Conservation (phyloP, 2,797 vertebrate genomes). For the Rhinella marina region DNA sequence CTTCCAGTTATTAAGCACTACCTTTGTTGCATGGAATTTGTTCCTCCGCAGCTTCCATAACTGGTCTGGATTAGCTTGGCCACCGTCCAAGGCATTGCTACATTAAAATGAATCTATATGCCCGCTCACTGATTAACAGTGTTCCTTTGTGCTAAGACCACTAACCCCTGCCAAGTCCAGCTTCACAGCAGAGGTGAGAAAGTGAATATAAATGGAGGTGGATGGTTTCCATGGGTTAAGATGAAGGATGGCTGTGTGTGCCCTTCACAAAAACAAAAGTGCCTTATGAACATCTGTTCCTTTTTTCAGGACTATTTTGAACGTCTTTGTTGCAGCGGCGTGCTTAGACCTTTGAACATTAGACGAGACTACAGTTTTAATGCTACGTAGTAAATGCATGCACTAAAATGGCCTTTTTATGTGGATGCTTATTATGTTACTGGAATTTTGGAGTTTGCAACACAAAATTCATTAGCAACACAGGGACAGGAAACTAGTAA, state of each 20-base stretch:
- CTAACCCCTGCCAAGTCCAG: slow-evolving; percentile 73
- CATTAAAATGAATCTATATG: slow-evolving; percentile 62
- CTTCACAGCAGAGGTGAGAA: slow-evolving; percentile 64
- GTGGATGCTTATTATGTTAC: slow-evolving; percentile 39
- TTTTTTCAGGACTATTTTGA: slow-evolving; percentile 35
- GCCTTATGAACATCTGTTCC: slow-evolving; percentile 61
- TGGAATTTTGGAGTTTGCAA: not conserved
- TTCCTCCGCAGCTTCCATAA: slow-evolving; percentile 56
- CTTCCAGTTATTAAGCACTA: slow-evolving; percentile 29
- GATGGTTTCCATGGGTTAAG: slow-evolving; percentile 44
- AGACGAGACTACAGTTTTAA: slow-evolving; percentile 26
- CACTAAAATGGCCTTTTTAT: slow-evolving; percentile 32
- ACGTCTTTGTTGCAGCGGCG: slow-evolving; percentile 50
- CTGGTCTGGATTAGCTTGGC: slow-evolving; percentile 73
- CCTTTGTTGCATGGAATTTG: slow-evolving; percentile 28
- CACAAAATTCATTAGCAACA: slow-evolving; percentile 36
- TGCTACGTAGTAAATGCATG: slow-evolving; percentile 29
- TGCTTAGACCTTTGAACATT: slow-evolving; percentile 20
- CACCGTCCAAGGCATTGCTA: slow-evolving; percentile 68
- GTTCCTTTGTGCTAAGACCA: slow-evolving; percentile 72
- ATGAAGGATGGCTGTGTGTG: slow-evolving; percentile 23
- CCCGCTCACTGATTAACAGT: slow-evolving; percentile 67
- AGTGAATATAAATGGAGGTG: slow-evolving; percentile 50
- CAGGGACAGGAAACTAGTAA: slow-evolving; percentile 41
- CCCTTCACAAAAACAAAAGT: slow-evolving; percentile 28